Conservation (phyloP, 2,888 invertebrate genomes). For the Aphodius sticticus region DNA sequence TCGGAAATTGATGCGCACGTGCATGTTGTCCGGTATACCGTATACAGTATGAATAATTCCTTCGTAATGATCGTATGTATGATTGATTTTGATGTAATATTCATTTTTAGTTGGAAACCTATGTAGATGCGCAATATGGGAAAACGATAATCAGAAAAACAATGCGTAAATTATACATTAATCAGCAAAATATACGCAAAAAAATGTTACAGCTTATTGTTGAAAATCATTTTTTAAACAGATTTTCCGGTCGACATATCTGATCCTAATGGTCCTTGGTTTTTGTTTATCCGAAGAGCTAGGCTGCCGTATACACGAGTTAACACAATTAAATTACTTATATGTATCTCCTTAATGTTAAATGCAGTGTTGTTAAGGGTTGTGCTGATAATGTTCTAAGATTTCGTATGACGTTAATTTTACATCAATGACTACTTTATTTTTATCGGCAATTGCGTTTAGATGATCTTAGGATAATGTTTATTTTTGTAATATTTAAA, state of each 20-base stretch:
- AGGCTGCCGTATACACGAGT: no score
- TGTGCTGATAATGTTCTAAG: not conserved
- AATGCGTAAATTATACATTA: no score
- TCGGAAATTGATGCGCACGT: not conserved
- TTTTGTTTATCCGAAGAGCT: no score
- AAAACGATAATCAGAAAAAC: no score
- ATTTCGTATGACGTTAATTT: not conserved
- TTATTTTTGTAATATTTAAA: not conserved
- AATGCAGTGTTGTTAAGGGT: not conserved
- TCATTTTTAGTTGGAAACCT: not conserved
- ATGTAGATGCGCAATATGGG: no score
- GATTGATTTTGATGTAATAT: not conserved
- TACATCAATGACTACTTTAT: not conserved
- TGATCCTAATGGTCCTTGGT: no score
- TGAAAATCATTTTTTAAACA: no score
- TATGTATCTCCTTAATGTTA: no score
- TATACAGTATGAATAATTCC: not conserved
- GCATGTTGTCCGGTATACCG: not conserved
- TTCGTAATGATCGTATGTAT: not conserved
- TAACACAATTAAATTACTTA: no score
- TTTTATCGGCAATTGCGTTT: not conserved
- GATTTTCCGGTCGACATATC: no score
- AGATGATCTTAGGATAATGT: not conserved
- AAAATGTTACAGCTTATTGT: no score
- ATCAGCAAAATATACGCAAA: no score